Percentiles rank a stretch among this genome's conserved stretches.
phyloP scores from a whole-genome alignment of 2,113 vertebrate genomes.

The Cyanistes caeruleus region DNA sequence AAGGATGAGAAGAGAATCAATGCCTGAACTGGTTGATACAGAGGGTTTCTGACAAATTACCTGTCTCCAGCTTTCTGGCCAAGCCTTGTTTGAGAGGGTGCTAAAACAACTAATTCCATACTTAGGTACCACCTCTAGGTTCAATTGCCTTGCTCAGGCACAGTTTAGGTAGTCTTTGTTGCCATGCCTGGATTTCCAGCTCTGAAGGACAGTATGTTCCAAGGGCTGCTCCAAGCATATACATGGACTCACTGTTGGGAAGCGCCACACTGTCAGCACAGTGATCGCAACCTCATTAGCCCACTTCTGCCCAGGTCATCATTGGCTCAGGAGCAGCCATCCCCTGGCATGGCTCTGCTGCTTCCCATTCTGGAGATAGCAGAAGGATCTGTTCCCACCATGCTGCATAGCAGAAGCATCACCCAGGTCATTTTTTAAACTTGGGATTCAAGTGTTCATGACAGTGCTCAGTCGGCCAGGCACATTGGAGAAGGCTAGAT shows the following conservation, averaged over 20 bases:
- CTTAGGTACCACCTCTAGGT: background rate
- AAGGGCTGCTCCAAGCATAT: background rate
- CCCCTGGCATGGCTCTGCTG: background rate
- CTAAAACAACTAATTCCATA: too few species aligned
- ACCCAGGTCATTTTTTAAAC: background rate
- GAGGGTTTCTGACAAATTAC: background rate
- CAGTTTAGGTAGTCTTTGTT: background rate
- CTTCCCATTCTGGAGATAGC: background rate
- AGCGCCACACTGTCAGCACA: background rate
- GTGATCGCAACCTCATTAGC: background rate
- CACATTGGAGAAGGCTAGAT: background rate
- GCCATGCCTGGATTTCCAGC: background rate
- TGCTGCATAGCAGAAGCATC: background rate
- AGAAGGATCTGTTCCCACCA: background rate
- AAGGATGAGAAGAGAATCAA: background rate
- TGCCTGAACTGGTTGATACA: background rate
- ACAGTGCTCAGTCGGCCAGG: background rate
- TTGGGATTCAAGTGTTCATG: background rate
- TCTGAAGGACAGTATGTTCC: background rate
- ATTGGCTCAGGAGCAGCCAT: background rate
- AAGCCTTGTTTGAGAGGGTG: background rate
- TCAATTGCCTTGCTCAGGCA: background rate
- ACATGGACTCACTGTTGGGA: background rate
- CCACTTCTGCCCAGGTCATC: background rate
- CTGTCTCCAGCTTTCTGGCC: background rate